A percentile compares a stretch with the other conserved stretches of the same genome.
Conservation (phyloP, 2,797 vertebrate species). For the Harpagifer antarcticus region DNA sequence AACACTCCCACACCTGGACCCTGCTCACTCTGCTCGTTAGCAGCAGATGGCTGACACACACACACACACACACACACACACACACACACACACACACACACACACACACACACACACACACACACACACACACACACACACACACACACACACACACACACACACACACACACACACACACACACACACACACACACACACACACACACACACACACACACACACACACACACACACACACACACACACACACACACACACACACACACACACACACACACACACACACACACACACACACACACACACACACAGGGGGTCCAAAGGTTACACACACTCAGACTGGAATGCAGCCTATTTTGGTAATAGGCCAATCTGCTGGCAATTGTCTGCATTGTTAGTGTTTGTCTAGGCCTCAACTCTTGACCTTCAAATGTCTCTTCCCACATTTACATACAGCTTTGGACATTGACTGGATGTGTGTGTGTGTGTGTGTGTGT, state of each 20-base stretch:
- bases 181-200: too few relatives aligned
- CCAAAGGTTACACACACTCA: slow-evolving; percentile 71
- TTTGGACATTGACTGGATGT: not conserved
- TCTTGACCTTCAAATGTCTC: slow-evolving; percentile 60
- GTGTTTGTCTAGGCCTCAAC: slow-evolving; percentile 66
- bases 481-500: not conserved
- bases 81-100: not conserved
- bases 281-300: too few relatives aligned
- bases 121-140: too few relatives aligned
- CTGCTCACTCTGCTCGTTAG: slow-evolving; percentile 77
- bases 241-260: too few relatives aligned
- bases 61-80: slow-evolving; percentile 17
- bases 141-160: too few relatives aligned
- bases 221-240: too few relatives aligned
- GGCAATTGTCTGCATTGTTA: slow-evolving; percentile 76
- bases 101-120: too few relatives aligned
- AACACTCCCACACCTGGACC: slow-evolving; percentile 79
- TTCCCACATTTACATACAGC: slow-evolving; percentile 50
- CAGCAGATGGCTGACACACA: slow-evolving; percentile 73
- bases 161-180: too few relatives aligned
- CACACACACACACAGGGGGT: not conserved
- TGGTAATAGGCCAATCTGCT: slow-evolving; percentile 75
- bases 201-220: too few relatives aligned
- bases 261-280: too few relatives aligned
- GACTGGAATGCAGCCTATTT: slow-evolving; percentile 71